phyloP scores from a whole-genome alignment of 2,888 invertebrate genomes.

The Harpalus rubripes region DNA sequence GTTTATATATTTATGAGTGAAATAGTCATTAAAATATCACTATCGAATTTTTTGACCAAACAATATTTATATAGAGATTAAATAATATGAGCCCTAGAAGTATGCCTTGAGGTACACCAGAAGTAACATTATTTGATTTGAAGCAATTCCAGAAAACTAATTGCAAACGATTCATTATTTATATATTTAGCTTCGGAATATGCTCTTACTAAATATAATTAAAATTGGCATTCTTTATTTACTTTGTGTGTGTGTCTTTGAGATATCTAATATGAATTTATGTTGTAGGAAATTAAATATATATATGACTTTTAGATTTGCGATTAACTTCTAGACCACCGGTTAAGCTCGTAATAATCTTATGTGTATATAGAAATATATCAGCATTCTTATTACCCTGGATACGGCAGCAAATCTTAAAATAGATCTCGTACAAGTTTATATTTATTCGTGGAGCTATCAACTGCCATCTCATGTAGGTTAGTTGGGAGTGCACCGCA shows the following conservation, averaged over 20 bases:
- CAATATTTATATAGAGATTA: too few species aligned
- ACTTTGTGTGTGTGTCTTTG: neutral
- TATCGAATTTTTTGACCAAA: too few species aligned
- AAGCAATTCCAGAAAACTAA: too few species aligned
- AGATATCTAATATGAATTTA: neutral
- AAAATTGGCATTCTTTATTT: neutral
- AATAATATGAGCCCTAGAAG: too few species aligned
- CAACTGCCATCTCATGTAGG: neutral
- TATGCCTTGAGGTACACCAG: too few species aligned
- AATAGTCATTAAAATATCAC: too few species aligned
- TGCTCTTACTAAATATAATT: neutral
- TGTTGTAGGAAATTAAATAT: neutral
- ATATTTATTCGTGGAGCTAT: neutral
- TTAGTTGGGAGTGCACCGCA: neutral
- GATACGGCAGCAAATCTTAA: neutral
- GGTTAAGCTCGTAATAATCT: constrained; percentile 2
- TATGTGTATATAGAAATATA: constrained; percentile 4
- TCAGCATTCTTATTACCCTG: neutral
- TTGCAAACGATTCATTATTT: too few species aligned
- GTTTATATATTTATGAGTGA: too few species aligned
- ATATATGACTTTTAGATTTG: neutral
- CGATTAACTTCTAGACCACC: neutral
- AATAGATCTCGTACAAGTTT: neutral
- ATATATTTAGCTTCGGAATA: too few species aligned
- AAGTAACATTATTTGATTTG: too few species aligned